Percentiles rank a stretch among this genome's conserved stretches.
Conservation (phyloP, 2,888 invertebrate species). For the Eupithecia pulchellata region DNA sequence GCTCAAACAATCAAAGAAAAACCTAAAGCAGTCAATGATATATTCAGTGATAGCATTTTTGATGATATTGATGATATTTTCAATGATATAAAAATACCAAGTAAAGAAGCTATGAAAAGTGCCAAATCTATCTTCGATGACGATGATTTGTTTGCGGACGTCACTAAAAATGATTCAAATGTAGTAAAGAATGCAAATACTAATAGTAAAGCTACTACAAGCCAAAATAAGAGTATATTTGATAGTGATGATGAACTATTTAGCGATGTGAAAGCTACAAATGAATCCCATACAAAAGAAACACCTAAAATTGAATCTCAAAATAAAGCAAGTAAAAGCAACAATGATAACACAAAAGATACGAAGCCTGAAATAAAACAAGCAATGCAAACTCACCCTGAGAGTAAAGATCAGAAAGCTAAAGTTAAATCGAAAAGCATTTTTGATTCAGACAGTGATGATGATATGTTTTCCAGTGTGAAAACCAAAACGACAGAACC, state of each 20-base stretch:
- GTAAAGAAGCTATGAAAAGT: constrained; percentile 51
- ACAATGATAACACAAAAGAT: constrained; percentile 19
- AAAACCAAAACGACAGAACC: constrained; percentile 25
- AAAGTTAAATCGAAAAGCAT: constrained; percentile 48
- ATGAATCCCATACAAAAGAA: constrained; percentile 35
- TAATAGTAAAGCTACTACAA: constrained; percentile 32
- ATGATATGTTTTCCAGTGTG: constrained; percentile 57
- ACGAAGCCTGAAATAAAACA: constrained; percentile 26
- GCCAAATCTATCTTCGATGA: constrained; percentile 66
- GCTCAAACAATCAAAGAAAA: constrained; percentile 28
- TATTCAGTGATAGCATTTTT: constrained; percentile 75
- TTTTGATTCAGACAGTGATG: constrained; percentile 63
- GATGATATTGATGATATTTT: constrained; percentile 81
- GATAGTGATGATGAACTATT: constrained; percentile 66
- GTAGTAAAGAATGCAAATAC: not conserved
- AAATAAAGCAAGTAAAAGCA: constrained; percentile 16
- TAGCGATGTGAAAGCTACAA: constrained; percentile 44
- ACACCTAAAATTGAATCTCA: constrained; percentile 19
- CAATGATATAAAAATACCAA: constrained; percentile 59
- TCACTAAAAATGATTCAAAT: constrained; percentile 48
- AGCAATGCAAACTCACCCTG: constrained; percentile 23
- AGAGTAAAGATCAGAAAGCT: constrained; percentile 20
- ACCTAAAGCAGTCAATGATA: constrained; percentile 53
- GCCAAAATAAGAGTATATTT: constrained; percentile 55
- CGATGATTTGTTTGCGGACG: constrained; percentile 70